Evolutionary conservation across 2,888 invertebrate genomes (phyloP).

Genomic region (Cephus spinipes): DNA sequence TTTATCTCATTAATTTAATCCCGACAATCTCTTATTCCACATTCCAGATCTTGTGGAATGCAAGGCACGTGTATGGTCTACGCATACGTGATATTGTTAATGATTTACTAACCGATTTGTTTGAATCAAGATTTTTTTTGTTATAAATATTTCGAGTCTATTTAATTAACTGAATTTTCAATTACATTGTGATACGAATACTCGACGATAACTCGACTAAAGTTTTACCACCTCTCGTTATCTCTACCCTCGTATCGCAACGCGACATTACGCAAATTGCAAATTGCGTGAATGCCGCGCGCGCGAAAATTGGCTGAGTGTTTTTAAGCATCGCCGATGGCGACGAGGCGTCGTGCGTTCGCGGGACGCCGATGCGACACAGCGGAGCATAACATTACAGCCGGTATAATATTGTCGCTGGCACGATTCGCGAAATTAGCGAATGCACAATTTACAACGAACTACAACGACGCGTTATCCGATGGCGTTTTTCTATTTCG

Average conservation of each 20-base stretch:
- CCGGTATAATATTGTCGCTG: not conserved
- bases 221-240: not conserved
- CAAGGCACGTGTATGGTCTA: not conserved
- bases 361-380: not conserved
- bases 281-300: not conserved
- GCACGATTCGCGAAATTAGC: not conserved
- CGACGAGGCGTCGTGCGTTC: not conserved
- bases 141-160: not conserved
- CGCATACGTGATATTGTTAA: not conserved
- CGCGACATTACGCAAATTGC: not conserved
- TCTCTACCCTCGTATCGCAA: not conserved
- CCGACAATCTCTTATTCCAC: not conserved
- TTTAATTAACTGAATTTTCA: not conserved
- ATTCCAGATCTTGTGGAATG: not conserved
- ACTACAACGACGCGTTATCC: not conserved
- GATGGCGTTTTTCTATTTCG: not conserved
- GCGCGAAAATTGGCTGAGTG: not conserved
- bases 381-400: not conserved
- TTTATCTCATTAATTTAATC: not conserved
- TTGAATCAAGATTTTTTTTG: not conserved
- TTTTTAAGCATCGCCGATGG: not conserved
- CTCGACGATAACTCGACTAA: not conserved
- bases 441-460: not conserved
- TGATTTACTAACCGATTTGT: not conserved
- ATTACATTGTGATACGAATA: not conserved